Evolutionary conservation across 2,797 vertebrate species (phyloP), one percentile per base, ranked within the genome.

Genomic region (Garrulus glandarius): DNA sequence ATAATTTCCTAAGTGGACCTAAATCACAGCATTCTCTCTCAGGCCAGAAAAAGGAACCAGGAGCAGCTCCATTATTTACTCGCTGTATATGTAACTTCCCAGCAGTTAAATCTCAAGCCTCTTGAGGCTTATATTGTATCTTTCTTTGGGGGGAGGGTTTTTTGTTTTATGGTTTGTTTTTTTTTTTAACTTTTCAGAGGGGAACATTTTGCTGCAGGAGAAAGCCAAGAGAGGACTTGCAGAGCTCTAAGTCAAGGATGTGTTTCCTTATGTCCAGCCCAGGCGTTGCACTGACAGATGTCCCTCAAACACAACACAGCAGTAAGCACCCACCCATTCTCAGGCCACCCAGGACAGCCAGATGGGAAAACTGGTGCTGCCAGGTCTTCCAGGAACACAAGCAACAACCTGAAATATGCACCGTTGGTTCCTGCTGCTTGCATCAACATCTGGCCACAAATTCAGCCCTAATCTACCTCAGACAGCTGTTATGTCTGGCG

Each of bases 401-500:
- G 55, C 50, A 49, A 27, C 0, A 23, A 86, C 36, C 44, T 9
- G 5, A 90, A 91, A 70, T 10, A 36, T 2, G 7, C 79, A 71
- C 53, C 0, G 0, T 50, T 0, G 0, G 50, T 69, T 92, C 88
- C 92, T 3, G 5, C 61, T 44, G 90, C 81, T 91, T 86, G 44
- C 4, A 1, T 87, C 86, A 87, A 89, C 83, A 91, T 92, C 90
- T 95, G 90, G 65, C 81, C 59, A 69, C 44, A 84, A 92, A 87
- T 84, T 69, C 85, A 84, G 41, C 63, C 50, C 67, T 92, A 55
- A 79, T 92, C 86, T 79, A n/a, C 72, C 86, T 97, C 95, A 91
- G 94, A 85, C 74, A 89, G 92, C 74, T 94, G 92, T 92, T 95
- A 93, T 79, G 83, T 96, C 95, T 97, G 93, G 92, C 77, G 3